A percentile compares a stretch with the other conserved stretches of the same genome.
Conservation (phyloP, 2,113 vertebrate species). For the Ailurus styani region DNA sequence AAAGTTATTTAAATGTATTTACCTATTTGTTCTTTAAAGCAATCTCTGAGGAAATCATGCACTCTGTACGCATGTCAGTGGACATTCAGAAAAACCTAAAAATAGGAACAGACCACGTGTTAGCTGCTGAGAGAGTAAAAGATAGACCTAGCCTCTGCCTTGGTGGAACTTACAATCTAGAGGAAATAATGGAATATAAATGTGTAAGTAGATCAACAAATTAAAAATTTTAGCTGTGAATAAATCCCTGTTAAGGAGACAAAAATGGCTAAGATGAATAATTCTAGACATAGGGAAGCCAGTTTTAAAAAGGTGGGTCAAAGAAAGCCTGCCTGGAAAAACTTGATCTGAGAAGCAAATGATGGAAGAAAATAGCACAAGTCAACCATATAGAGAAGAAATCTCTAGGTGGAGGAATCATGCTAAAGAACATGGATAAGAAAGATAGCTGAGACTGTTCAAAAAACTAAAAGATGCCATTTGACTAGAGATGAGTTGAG, state of each 20-base stretch:
- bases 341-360: neutral
- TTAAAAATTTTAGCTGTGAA: neutral
- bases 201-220: neutral
- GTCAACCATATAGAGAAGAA: neutral
- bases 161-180: neutral
- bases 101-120: neutral
- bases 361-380: neutral
- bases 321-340: neutral
- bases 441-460: neutral
- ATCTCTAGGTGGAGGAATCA: neutral
- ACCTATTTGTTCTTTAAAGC: neutral
- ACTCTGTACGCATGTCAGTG: neutral
- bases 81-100: neutral
- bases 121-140: neutral
- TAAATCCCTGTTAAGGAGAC: neutral
- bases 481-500: accelerated
- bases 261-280: neutral
- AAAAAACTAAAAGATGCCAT: neutral
- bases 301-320: neutral
- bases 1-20: neutral
- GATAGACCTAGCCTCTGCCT: neutral
- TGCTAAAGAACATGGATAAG: neutral
- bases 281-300: neutral
- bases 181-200: neutral
- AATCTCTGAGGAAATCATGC: neutral